These are phyloP conservation scores for Dexiosoma caninum DNA, from an alignment of 2,888 invertebrate genomes.

Conservation along the genomic window DNA sequence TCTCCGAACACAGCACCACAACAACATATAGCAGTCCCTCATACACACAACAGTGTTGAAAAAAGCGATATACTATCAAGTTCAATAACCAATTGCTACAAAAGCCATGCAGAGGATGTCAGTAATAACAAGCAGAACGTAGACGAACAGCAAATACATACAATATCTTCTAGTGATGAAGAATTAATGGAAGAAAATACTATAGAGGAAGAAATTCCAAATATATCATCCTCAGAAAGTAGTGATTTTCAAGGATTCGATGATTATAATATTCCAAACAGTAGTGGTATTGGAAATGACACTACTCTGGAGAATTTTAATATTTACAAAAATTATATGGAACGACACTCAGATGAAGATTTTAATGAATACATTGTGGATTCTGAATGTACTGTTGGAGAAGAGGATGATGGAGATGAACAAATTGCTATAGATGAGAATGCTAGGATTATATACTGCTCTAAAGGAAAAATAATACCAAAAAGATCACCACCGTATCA, in stretches of 20 bases:
- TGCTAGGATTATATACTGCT: conserved; percentile 11
- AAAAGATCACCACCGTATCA: neutral
- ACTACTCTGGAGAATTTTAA: conserved; percentile 16
- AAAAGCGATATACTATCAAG: neutral
- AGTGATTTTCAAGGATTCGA: conserved; percentile 54
- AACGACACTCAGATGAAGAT: conserved; percentile 16
- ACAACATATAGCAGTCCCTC: neutral
- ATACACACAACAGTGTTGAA: neutral
- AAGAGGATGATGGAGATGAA: conserved; percentile 37
- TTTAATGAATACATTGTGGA: conserved; percentile 24
- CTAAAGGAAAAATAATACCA: neutral
- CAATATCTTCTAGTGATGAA: conserved; percentile 58
- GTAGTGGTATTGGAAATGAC: conserved; percentile 5
- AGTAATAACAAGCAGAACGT: neutral
- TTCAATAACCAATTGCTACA: neutral
- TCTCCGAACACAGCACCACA: neutral
- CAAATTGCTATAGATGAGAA: conserved; percentile 16
- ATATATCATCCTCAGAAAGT: conserved; percentile 21
- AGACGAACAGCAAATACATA: conserved; percentile 51
- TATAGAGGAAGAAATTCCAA: neutral
- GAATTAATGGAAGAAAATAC: conserved; percentile 5
- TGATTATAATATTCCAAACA: conserved; percentile 15
- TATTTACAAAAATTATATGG: neutral
- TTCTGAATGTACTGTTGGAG: conserved; percentile 24
- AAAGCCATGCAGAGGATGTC: neutral